Evolutionary conservation across 1,140 invertebrate genomes (phyloP), one percentile per base, ranked within the genome.

Genomic region (Danaus melanippus): DNA sequence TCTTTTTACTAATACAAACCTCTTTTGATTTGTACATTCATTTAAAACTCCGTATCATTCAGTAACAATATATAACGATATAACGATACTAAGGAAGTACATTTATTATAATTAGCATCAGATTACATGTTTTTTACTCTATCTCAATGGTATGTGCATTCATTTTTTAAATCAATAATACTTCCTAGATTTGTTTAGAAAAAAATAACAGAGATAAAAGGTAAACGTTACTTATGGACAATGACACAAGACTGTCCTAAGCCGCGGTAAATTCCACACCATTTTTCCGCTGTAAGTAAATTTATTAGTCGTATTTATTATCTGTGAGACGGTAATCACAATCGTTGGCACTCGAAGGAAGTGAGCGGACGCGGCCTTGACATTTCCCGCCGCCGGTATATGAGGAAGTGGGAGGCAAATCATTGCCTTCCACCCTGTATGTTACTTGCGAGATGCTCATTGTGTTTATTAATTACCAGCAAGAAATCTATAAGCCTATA

Each of bases 331-430:
- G 60, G 57, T 64, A 65, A 64, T 60, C 55, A 61, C 60, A 62
- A 53, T 59, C 53, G 49, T 41, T 55, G 60, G 58, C 56, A 56
- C 45, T 56, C 52, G 32, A 66, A 80, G 79, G 82, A 85, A 85
- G 79, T 85, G 78, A 85, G 66, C 73, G 81, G 71, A 55, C 60
- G 57, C 61, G 75, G 60, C 82, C 82, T 83, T 85, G 82, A 83
- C 82, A 83, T 85, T 83, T 81, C 71, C 73, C 70, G 66, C 72
- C 67, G 68, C 21, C 62, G 64, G 60, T 68, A 64, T 69, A 80
- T 74, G 67, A 84, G 78, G 79, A 84, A 84, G 71, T 83, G 67
- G 64, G 69, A 72, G 60, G 57, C 53, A 59, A 54, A 56, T 63
- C 60, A 55, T 60, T 51, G 55, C 42, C 52, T 42, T 40, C 56